Conservation (phyloP, 1,140 invertebrate species). For the Apis mellifera region DNA sequence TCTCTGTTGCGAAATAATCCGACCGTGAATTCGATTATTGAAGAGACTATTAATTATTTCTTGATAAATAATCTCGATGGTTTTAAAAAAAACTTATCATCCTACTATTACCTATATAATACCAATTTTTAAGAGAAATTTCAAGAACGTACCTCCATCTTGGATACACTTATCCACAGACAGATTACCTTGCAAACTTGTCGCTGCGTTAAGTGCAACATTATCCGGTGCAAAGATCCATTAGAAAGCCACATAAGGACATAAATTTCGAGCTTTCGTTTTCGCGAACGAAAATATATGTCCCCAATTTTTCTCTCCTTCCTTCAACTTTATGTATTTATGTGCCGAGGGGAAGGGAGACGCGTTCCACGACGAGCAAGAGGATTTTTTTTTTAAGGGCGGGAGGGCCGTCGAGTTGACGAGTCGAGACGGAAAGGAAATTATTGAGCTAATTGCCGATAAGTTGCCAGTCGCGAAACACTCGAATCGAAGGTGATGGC, state of each 20-base stretch:
- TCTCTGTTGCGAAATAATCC: neutral
- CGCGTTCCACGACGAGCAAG: neutral
- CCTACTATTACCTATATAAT: too few species aligned
- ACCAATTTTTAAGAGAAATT: neutral
- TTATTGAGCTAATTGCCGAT: constrained; percentile 79
- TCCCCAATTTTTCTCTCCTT: too few species aligned
- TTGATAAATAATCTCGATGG: neutral
- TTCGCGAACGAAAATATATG: neutral
- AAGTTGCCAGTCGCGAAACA: constrained; percentile 71
- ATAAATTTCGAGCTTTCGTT: constrained; percentile 11
- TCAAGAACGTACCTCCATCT: neutral
- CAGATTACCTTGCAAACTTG: constrained; percentile 24
- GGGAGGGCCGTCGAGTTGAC: constrained; percentile 55
- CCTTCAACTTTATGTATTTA: neutral
- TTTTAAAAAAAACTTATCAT: too few species aligned
- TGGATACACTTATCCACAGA: neutral
- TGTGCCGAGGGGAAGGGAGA: too few species aligned
- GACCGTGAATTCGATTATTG: neutral
- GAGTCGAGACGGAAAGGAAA: constrained; percentile 68
- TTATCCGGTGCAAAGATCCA: neutral
- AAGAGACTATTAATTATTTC: neutral
- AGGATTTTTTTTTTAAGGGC: constrained; percentile 62
- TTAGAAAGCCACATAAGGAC: too few species aligned
- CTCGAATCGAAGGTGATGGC: constrained; percentile 59
- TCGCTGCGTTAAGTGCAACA: constrained; percentile 22